Evolutionary conservation across 2,113 vertebrate species (phyloP).

Genomic region (Myocastor coypus): DNA sequence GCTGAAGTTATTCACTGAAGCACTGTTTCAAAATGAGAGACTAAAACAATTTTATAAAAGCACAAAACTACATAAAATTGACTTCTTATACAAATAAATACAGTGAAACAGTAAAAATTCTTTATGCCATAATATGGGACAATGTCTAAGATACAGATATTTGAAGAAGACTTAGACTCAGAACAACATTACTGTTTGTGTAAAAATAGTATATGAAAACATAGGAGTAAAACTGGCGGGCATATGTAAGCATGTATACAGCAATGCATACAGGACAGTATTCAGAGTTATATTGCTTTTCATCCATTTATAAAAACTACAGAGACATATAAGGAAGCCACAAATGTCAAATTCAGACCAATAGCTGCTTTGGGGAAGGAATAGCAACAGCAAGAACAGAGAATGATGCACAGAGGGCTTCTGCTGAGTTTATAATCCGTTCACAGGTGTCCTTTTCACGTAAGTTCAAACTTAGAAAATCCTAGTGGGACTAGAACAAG

Average conservation of each 20-base stretch:
- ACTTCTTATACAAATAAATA: not conserved
- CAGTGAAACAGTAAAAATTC: not conserved
- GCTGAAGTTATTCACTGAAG: not conserved
- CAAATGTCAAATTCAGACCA: not conserved
- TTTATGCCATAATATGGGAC: not conserved
- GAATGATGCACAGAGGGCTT: not conserved
- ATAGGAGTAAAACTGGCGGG: not conserved
- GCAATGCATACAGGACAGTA: not conserved
- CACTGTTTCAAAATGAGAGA: not conserved
- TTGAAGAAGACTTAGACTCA: not conserved
- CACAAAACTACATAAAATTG: not conserved
- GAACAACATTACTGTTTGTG: not conserved
- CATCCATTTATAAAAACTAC: not conserved
- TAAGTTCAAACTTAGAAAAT: not conserved
- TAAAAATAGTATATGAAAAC: not conserved
- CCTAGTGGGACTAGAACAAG: not conserved
- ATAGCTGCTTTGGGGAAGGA: not conserved
- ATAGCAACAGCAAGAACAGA: not conserved
- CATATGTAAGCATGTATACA: not conserved
- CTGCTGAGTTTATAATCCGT: not conserved
- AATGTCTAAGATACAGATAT: not conserved
- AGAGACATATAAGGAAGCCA: not conserved
- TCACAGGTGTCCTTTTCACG: not conserved
- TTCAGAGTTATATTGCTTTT: not conserved
- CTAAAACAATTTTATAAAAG: not conserved